phyloP scores from a whole-genome alignment of 2,888 invertebrate genomes.

The Reticulitermes lucifugus region DNA sequence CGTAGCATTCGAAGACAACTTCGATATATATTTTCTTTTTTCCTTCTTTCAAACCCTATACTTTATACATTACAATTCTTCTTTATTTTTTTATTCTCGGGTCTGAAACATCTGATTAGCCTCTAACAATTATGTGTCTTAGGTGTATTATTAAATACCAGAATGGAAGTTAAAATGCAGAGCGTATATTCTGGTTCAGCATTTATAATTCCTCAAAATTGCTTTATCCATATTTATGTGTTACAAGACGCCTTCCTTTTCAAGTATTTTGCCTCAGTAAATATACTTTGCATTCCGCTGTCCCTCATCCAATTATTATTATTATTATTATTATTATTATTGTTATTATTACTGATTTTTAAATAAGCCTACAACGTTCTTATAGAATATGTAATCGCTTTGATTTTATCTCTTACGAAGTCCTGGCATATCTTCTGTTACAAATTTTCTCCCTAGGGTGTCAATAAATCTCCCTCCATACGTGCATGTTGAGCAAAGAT shows the following conservation, averaged over 20 bases:
- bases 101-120: conserved; percentile 29
- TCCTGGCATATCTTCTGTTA: not conserved
- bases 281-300: not conserved
- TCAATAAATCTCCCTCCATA: too few species aligned
- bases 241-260: not conserved
- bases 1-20: conserved; percentile 39
- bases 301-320: conserved; percentile 11
- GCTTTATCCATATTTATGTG: conserved; percentile 37
- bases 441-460: not conserved
- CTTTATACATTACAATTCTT: conserved; percentile 39
- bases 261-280: conserved; percentile 1
- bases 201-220: conserved; percentile 33
- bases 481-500: too few species aligned
- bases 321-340: too few species aligned
- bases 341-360: not conserved
- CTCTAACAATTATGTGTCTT: conserved; percentile 32
- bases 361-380: not conserved
- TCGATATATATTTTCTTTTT: conserved; percentile 28
- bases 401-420: not conserved
- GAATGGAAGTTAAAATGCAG: conserved; percentile 11
- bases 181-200: not conserved
- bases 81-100: conserved; percentile 7
- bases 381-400: not conserved
- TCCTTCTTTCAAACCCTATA: conserved; percentile 24
- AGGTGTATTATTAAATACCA: conserved; percentile 39